These are phyloP conservation scores for Tetraodon nigroviridis DNA, from an alignment of 2,113 vertebrate species.

Conservation along the genomic window DNA sequence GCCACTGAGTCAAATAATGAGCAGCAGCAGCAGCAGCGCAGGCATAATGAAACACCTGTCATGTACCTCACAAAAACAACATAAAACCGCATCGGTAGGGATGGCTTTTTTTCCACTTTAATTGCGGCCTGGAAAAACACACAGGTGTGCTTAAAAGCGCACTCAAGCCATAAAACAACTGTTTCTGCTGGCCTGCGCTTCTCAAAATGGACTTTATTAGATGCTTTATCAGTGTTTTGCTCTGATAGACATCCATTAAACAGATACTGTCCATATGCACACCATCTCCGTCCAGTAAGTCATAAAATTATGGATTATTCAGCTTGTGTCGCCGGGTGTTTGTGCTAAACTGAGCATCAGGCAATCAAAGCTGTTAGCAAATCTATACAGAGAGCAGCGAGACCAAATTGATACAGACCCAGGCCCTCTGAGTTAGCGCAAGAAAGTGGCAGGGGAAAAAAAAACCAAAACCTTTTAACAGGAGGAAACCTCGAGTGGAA, in stretches of 20 bases:
- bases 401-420: too few relatives aligned
- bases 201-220: constrained; percentile 34
- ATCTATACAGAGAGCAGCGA: too few relatives aligned
- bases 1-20: constrained; percentile 8
- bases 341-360: background rate
- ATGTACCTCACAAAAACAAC: constrained; percentile 16
- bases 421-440: too few relatives aligned
- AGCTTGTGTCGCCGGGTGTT: too few relatives aligned
- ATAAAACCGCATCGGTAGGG: constrained; percentile 3
- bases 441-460: too few relatives aligned
- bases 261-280: constrained; percentile 34
- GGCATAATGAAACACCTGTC: constrained; percentile 57
- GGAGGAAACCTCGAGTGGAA: too few relatives aligned
- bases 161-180: constrained; percentile 48
- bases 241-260: constrained; percentile 28
- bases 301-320: background rate
- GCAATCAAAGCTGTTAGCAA: background rate
- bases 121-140: constrained; percentile 52
- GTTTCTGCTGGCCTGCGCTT: constrained; percentile 16
- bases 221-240: constrained; percentile 25
- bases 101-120: constrained; percentile 12
- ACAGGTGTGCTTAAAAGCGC: constrained; percentile 37
- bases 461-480: too few relatives aligned
- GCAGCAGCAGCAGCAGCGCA: constrained; percentile 10
- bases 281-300: background rate